Evolutionary conservation across 1,140 invertebrate genomes (phyloP).

Genomic region (Zaprionus inermis): DNA sequence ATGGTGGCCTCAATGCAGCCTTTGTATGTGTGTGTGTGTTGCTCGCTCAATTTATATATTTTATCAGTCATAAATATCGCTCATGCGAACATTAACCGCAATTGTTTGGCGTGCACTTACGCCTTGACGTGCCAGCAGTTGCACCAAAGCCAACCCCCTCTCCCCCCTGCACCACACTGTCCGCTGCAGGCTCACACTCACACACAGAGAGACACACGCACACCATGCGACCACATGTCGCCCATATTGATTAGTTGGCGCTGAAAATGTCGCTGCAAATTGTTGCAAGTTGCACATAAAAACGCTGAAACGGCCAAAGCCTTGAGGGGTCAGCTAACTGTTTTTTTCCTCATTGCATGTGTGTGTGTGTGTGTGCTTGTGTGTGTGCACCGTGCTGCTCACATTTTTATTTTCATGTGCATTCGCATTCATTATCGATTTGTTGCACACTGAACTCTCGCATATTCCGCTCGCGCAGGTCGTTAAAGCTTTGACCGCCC

Average conservation of each 20-base stretch:
- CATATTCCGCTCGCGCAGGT: slow-evolving; percentile 34
- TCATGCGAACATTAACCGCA: slow-evolving; percentile 74
- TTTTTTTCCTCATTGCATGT: slow-evolving; percentile 49
- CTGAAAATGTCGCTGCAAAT: slow-evolving; percentile 76
- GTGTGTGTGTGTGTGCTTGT: slow-evolving; percentile 23
- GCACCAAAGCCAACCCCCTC: not conserved
- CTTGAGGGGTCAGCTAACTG: slow-evolving; percentile 25
- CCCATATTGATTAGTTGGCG: slow-evolving; percentile 78
- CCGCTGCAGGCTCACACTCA: no score
- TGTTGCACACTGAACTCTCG: slow-evolving; percentile 32
- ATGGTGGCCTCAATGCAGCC: slow-evolving; percentile 14
- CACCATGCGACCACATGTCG: slow-evolving; percentile 44
- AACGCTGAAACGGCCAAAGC: slow-evolving; percentile 27
- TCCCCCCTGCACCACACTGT: no score
- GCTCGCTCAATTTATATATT: slow-evolving; percentile 64
- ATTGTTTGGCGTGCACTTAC: slow-evolving; percentile 76
- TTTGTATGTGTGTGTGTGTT: slow-evolving; percentile 2
- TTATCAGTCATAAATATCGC: slow-evolving; percentile 80
- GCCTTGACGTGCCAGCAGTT: slow-evolving; percentile 52
- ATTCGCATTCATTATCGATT: slow-evolving; percentile 73
- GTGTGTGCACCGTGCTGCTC: slow-evolving; percentile 41
- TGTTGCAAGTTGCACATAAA: slow-evolving; percentile 66
- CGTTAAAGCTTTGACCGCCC: slow-evolving; percentile 73
- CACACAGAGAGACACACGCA: not conserved
- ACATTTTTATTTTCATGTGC: slow-evolving; percentile 42